These are phyloP conservation scores for Crenuchus spilurus DNA, from an alignment of 2,797 vertebrate species.

Conservation along the genomic window DNA sequence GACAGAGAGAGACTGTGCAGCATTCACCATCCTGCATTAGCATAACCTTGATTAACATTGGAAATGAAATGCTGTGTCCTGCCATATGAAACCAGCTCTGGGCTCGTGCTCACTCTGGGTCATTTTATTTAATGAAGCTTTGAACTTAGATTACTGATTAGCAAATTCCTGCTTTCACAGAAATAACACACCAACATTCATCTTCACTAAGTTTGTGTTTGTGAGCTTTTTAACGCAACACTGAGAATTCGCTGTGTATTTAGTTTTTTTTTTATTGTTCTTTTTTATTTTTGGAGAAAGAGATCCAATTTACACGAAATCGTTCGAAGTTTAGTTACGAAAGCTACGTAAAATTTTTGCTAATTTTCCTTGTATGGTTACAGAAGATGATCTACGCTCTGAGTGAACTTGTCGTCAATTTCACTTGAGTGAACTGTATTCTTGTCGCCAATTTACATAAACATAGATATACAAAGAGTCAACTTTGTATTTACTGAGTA, in stretches of 20 bases:
- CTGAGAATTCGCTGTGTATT: constrained; percentile 36
- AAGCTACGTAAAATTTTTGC: too few relatives aligned
- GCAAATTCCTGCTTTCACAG: constrained; percentile 47
- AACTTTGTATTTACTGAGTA: too few relatives aligned
- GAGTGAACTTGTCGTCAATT: too few relatives aligned
- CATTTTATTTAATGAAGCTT: constrained; percentile 63
- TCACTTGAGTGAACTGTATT: too few relatives aligned
- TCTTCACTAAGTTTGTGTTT: constrained; percentile 59
- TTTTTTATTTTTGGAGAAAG: too few relatives aligned
- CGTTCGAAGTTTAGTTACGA: too few relatives aligned
- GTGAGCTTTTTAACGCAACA: constrained; percentile 44
- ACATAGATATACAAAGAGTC: too few relatives aligned
- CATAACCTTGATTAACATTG: constrained; percentile 61
- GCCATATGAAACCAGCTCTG: constrained; percentile 41
- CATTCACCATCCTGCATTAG: constrained; percentile 41
- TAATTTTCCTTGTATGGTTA: too few relatives aligned
- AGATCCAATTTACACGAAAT: too few relatives aligned
- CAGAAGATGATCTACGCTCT: too few relatives aligned
- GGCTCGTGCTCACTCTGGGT: constrained; percentile 40
- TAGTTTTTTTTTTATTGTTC: too few relatives aligned
- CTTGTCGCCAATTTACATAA: too few relatives aligned
- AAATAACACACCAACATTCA: constrained; percentile 52
- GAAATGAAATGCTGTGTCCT: constrained; percentile 51
- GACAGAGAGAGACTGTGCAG: constrained; percentile 15
- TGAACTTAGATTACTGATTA: constrained; percentile 62